Conservation (phyloP, 2,888 invertebrate genomes). For the Andrena camellia region DNA sequence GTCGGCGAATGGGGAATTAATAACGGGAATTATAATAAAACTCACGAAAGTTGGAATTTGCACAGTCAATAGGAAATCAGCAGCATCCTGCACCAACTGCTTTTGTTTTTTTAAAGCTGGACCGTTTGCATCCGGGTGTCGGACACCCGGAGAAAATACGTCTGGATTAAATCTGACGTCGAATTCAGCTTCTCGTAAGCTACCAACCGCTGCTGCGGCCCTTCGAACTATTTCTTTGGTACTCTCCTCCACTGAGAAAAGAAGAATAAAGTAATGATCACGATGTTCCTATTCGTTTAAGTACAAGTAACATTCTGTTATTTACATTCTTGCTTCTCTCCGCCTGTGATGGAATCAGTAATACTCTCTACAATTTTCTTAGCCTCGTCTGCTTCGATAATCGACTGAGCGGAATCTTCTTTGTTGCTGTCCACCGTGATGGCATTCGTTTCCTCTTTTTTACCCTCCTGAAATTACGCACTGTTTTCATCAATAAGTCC, state of each 20-base stretch:
- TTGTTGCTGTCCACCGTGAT: conserved; percentile 81
- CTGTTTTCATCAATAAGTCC: not conserved
- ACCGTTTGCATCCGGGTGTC: conserved; percentile 91
- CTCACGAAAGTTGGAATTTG: conserved; percentile 98
- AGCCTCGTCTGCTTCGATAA: conserved; percentile 92
- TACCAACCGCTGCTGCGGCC: conserved; percentile 96
- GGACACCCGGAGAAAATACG: conserved; percentile 97
- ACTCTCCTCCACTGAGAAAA: conserved; percentile 90
- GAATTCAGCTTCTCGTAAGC: conserved; percentile 97
- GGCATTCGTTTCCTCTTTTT: conserved; percentile 75
- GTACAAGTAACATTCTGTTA: conserved; percentile 75
- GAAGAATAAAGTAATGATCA: not conserved
- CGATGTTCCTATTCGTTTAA: not conserved
- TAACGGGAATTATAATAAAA: conserved; percentile 58
- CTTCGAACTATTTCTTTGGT: conserved; percentile 95
- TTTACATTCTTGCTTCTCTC: conserved; percentile 91
- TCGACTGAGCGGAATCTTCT: conserved; percentile 79
- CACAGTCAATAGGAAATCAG: conserved; percentile 96
- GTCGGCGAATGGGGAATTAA: not conserved
- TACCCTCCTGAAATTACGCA: conserved; percentile 70
- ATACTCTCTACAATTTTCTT: conserved; percentile 97
- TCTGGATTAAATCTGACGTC: conserved; percentile 99
- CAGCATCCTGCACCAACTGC: conserved; percentile 96
- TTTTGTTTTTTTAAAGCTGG: conserved; percentile 92
- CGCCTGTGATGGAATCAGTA: conserved; percentile 91